Evolutionary conservation across 2,113 vertebrate genomes (phyloP).

Genomic region (Taurulus bubalis): DNA sequence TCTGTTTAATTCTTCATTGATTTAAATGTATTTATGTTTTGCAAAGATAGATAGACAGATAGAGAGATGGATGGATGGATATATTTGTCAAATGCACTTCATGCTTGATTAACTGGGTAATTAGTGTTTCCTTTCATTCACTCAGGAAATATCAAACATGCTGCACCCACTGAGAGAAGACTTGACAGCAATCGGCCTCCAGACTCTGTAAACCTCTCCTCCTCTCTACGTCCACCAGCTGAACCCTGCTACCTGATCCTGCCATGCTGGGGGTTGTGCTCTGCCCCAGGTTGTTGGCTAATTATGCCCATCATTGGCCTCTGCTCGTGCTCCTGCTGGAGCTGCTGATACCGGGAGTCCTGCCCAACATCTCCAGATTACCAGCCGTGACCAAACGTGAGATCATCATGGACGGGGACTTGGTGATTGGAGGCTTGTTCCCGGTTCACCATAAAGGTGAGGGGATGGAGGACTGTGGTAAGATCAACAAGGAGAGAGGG

Average conservation of each 20-base stretch:
- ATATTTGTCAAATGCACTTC: not conserved
- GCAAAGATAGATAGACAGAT: not conserved
- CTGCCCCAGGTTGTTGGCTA: constrained; percentile 48
- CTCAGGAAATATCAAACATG: constrained; percentile 69
- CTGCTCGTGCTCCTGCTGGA: constrained; percentile 71
- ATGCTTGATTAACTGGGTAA: constrained; percentile 13
- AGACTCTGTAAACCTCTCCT: constrained; percentile 56
- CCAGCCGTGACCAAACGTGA: constrained; percentile 86
- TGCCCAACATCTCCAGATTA: constrained; percentile 79
- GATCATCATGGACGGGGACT: constrained; percentile 92
- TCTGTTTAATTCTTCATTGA: not conserved
- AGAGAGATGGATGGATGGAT: constrained; percentile 15
- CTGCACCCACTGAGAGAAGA: constrained; percentile 40
- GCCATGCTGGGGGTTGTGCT: constrained; percentile 60
- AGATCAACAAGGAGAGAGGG: constrained; percentile 95
- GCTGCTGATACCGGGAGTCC: constrained; percentile 71
- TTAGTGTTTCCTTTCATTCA: constrained; percentile 29
- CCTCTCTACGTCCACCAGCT: constrained; percentile 36
- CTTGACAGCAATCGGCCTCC: constrained; percentile 52
- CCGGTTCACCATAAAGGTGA: constrained; percentile 95
- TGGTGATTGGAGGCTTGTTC: constrained; percentile 96
- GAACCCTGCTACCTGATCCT: constrained; percentile 41
- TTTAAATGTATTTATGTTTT: not conserved
- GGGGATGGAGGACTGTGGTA: constrained; percentile 91
- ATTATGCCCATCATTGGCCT: constrained; percentile 59